Conservation (phyloP, 2,113 vertebrate species). For the Zosterops japonicus region DNA sequence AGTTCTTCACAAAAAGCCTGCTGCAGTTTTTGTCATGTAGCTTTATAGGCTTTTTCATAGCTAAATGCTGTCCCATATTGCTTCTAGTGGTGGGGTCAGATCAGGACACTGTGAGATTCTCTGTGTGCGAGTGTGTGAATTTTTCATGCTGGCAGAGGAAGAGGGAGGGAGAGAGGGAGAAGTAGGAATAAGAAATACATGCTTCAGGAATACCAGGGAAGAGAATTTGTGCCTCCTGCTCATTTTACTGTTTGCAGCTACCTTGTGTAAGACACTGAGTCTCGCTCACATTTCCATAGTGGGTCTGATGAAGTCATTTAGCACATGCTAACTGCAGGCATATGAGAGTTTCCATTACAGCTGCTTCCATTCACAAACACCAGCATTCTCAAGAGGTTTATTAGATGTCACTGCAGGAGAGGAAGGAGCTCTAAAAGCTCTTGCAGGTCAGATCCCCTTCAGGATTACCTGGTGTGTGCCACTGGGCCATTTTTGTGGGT, state of each 20-base stretch:
- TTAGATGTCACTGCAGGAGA: neutral
- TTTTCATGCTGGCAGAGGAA: constrained; percentile 40
- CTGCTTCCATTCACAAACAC: neutral
- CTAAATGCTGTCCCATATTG: neutral
- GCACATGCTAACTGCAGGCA: neutral
- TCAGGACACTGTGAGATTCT: neutral
- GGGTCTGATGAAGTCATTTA: neutral
- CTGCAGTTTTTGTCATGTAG: neutral
- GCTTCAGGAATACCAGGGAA: neutral
- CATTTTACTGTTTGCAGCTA: neutral
- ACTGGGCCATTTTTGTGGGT: neutral
- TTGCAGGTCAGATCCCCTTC: neutral
- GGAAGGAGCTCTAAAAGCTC: neutral
- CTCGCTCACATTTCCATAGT: neutral
- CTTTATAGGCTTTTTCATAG: neutral
- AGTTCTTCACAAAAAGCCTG: neutral
- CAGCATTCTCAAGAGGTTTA: neutral
- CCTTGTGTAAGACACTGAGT: neutral
- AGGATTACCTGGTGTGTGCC: neutral
- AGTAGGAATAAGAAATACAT: neutral
- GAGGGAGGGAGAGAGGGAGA: neutral
- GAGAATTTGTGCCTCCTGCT: neutral
- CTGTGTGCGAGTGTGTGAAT: neutral
- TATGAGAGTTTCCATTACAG: neutral
- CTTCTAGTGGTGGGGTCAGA: neutral